Evolutionary conservation across 2,113 vertebrate genomes (phyloP), one percentile per base, ranked within the genome.

Genomic region (Anser cygnoides): DNA sequence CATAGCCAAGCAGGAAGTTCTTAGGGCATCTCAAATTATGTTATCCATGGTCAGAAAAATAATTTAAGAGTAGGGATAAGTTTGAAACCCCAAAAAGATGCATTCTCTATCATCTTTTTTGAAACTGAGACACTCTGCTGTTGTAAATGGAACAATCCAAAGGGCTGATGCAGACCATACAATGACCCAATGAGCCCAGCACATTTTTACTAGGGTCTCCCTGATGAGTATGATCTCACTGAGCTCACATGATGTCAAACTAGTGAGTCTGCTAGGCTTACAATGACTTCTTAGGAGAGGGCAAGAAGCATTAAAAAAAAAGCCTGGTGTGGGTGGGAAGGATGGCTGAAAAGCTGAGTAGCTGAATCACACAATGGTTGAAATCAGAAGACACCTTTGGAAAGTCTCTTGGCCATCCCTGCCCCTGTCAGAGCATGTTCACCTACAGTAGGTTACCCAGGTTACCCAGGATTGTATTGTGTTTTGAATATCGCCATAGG

Each of bases 291-390:
- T 15, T 59, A 43, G 68, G 17, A 68, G 2, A 65, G 2, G 3
- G 4, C 3, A 79, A 82, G 50, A 7, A 72, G 0, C 28, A 65
- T 10, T 0, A 3, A 8, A 41, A 26, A 26, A 5, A 66, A 72
- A 37, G 28, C 28, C 1, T 66, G 35, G 2, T 3, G 3, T 37
- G 22, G 10, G 7, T 52, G 22, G 6, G 67, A 39, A 58, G 5
- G 13, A 84, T 78, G 19, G 9, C 6, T 74, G 41, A 81, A 77
- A 61, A 71, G 22, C 2, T 82, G 44, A 65, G 29, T 65, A 6
- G 25, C 15, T 41, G 43, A 74, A 73, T 68, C 16, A 59, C 29
- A 70, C 22, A 63, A 26, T 17, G 17, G 1, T 0, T 21, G 15
- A 46, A 83, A 11, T 61, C 49, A 79, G 43, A 78, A 87, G 55